Conservation (phyloP, 2,113 vertebrate genomes). For the Chlamydotis undulata region DNA sequence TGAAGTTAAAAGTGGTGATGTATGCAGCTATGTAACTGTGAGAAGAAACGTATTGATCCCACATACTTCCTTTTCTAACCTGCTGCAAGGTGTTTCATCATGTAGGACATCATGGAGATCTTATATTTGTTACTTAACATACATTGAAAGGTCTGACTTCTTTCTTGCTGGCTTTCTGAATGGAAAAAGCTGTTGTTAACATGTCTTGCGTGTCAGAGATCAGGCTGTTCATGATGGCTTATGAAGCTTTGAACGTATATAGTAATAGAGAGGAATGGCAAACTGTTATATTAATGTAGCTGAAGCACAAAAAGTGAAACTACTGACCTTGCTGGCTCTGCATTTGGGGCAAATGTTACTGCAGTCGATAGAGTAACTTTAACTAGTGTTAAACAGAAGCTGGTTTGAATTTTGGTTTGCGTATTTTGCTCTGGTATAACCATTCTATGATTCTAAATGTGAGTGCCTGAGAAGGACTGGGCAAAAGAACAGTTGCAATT, state of each 20-base stretch:
- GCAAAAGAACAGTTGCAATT: not conserved
- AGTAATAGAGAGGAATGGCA: conserved; percentile 40
- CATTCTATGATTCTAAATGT: not conserved
- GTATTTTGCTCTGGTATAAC: not conserved
- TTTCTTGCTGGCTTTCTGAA: conserved; percentile 62
- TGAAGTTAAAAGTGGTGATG: conserved; percentile 61
- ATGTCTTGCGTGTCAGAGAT: conserved; percentile 67
- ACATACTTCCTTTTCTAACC: conserved; percentile 52
- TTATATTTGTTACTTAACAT: conserved; percentile 68
- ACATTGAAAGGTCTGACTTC: conserved; percentile 58
- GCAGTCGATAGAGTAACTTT: not conserved
- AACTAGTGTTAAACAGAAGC: not conserved
- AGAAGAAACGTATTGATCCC: conserved; percentile 62
- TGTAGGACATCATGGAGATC: conserved; percentile 62
- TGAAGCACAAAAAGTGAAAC: conserved; percentile 39
- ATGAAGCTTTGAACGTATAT: conserved; percentile 50
- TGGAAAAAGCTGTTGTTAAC: conserved; percentile 60
- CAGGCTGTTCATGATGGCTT: conserved; percentile 55
- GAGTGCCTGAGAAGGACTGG: not conserved
- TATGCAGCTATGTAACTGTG: conserved; percentile 71
- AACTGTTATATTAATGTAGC: conserved; percentile 50
- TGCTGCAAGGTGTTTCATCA: conserved; percentile 66
- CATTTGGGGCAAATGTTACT: conserved; percentile 58
- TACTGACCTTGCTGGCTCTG: conserved; percentile 43
- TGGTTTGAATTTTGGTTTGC: not conserved